phyloP scores from a whole-genome alignment of 2,113 vertebrate species.

The Odocoileus virginianus region DNA sequence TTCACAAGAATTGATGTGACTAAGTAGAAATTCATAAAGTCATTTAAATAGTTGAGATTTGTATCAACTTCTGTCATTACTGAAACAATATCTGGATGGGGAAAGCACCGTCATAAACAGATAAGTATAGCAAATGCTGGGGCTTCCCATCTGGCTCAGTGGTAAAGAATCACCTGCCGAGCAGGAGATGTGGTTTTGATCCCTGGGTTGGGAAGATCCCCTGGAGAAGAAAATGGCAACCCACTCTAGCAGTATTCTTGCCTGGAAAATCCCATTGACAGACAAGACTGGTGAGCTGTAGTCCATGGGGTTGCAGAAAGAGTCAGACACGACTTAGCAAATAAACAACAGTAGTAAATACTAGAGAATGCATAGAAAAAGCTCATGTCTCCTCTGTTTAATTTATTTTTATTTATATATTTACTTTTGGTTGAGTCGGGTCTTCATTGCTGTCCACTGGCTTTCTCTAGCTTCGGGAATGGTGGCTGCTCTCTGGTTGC shows the following conservation, averaged over 20 bases:
- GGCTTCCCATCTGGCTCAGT: background rate
- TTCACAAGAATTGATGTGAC: background rate
- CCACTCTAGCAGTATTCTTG: background rate
- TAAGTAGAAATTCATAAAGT: background rate
- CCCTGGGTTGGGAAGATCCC: background rate
- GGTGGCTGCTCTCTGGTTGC: background rate
- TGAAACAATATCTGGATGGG: background rate
- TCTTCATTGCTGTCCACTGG: background rate
- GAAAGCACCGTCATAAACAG: background rate
- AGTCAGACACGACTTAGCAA: background rate
- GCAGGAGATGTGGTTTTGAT: background rate
- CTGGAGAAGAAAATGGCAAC: background rate
- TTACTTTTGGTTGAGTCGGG: background rate
- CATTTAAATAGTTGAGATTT: background rate
- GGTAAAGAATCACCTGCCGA: background rate
- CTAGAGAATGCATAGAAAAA: background rate
- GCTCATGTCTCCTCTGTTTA: background rate
- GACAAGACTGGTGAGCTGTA: background rate
- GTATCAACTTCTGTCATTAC: background rate
- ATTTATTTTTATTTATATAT: background rate
- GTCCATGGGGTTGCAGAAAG: background rate
- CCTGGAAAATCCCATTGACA: background rate
- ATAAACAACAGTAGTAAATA: background rate
- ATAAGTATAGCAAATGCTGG: background rate
- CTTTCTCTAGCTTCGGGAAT: background rate